Conservation (phyloP, 2,797 vertebrate genomes). For the Lemur catta region DNA sequence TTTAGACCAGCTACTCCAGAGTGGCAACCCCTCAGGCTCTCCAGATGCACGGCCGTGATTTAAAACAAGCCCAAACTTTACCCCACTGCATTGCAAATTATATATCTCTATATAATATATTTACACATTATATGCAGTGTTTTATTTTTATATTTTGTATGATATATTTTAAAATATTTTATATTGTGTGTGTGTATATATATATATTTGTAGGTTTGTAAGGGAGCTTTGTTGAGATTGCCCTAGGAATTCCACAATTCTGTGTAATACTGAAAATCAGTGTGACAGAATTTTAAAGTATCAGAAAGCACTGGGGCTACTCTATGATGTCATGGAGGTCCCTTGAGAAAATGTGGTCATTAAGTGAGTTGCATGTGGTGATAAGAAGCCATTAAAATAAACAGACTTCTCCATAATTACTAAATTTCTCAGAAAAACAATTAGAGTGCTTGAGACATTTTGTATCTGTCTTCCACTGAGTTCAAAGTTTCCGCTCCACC, state of each 20-base stretch:
- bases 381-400: conserved; percentile 89
- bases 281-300: conserved; percentile 79
- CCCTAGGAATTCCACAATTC: not conserved
- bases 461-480: conserved; percentile 66
- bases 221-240: not conserved
- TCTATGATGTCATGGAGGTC: conserved; percentile 81
- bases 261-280: conserved; percentile 52
- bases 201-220: rapidly evolving
- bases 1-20: not conserved
- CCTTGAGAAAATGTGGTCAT: conserved; percentile 87
- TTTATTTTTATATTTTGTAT: not conserved
- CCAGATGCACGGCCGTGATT: not conserved
- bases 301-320: conserved; percentile 73
- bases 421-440: conserved; percentile 85
- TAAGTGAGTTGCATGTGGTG: conserved; percentile 80
- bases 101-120: not conserved
- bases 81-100: not conserved
- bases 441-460: conserved; percentile 84
- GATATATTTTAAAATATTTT: not conserved
- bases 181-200: not conserved
- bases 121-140: not conserved
- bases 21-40: not conserved
- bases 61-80: not conserved
- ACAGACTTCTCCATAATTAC: conserved; percentile 86
- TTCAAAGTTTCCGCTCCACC: conserved; percentile 47